These are phyloP conservation scores for Conus betulinus DNA, from an alignment of 1,140 invertebrate genomes.

Conservation along the genomic window DNA sequence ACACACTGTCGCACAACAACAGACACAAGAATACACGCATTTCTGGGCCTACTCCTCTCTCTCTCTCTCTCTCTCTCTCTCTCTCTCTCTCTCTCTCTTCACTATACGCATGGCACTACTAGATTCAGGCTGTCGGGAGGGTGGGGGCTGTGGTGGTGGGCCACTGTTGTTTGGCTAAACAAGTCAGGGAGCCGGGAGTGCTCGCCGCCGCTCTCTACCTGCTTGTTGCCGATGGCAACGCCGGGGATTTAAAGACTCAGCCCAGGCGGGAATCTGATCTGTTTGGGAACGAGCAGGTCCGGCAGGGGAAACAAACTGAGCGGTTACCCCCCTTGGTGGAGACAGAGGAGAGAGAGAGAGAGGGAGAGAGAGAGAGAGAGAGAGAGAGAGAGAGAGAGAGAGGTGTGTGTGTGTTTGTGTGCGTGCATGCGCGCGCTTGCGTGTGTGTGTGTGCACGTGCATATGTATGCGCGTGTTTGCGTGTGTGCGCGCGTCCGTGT, in stretches of 20 bases:
- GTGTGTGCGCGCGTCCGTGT: too few species aligned
- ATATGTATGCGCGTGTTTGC: too few species aligned
- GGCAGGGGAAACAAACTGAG: too few species aligned
- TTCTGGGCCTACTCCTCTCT: background rate
- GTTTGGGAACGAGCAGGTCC: background rate
- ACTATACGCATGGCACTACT: too few species aligned
- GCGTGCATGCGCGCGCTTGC: too few species aligned
- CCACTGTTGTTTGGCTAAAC: constrained; percentile 3
- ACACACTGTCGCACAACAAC: too few species aligned
- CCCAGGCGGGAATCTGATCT: constrained; percentile 18
- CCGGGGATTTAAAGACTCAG: constrained; percentile 1
- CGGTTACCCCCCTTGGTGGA: background rate
- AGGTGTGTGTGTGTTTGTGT: too few species aligned
- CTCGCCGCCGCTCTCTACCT: background rate
- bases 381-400: too few species aligned
- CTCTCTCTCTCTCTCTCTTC: too few species aligned
- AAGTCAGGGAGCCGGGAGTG: background rate
- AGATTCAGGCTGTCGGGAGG: too few species aligned
- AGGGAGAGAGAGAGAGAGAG: background rate
- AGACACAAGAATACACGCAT: too few species aligned
- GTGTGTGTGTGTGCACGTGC: too few species aligned
- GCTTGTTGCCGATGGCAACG: background rate
- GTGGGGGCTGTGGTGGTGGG: background rate
- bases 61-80: background rate
- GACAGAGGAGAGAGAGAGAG: background rate